Conservation (phyloP, 2,888 invertebrate species). For the Catocala nupta region DNA sequence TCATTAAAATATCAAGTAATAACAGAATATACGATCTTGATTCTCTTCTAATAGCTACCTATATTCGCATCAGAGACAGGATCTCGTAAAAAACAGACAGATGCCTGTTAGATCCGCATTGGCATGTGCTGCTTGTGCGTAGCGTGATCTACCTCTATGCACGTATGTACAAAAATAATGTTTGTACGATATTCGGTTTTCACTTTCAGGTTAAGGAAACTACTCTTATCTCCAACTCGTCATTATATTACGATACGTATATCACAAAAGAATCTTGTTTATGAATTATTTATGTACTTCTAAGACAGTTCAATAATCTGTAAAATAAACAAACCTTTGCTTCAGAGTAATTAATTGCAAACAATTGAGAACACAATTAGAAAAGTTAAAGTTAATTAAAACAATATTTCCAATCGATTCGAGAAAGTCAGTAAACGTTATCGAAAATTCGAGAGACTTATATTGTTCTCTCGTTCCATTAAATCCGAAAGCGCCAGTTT, state of each 20-base stretch:
- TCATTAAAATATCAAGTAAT: conserved; percentile 78
- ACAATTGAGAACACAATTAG: conserved; percentile 8
- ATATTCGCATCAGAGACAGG: conserved; percentile 57
- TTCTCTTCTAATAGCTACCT: conserved; percentile 62
- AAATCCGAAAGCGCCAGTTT: conserved; percentile 54
- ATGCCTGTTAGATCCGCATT: conserved; percentile 47
- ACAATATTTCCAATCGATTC: conserved; percentile 2
- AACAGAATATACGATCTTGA: conserved; percentile 68
- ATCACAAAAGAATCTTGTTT: background rate
- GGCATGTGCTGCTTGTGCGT: conserved; percentile 65
- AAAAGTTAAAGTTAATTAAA: conserved; percentile 15
- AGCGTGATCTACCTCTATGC: conserved; percentile 54
- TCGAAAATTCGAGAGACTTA: conserved; percentile 31
- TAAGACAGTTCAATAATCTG: background rate
- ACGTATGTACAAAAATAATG: conserved; percentile 51
- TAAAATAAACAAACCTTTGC: background rate
- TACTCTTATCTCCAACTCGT: conserved; percentile 28
- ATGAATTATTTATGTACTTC: too few species aligned
- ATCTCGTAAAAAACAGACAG: conserved; percentile 60
- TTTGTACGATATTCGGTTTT: conserved; percentile 70
- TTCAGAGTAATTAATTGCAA: background rate
- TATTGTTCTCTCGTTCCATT: conserved; percentile 34
- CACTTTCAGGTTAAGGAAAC: conserved; percentile 73
- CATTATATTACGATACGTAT: conserved; percentile 14
- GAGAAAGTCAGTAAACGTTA: conserved; percentile 24